Percentiles rank a stretch among this genome's conserved stretches.
Conservation (phyloP, 2,797 vertebrate genomes). For the Gobio occitaniae region DNA sequence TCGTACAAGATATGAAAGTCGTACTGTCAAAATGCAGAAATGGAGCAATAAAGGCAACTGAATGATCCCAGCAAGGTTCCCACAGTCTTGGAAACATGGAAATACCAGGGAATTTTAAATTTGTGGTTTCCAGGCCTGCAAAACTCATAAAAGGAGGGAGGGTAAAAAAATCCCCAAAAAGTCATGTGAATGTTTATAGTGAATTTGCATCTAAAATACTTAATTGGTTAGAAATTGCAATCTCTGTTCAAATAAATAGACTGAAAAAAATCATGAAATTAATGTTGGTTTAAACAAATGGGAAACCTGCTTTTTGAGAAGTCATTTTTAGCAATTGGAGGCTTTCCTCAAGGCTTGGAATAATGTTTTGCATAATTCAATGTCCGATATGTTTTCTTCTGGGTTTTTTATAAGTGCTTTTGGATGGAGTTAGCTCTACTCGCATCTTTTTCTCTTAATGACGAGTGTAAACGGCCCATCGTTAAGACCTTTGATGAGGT, state of each 20-base stretch:
- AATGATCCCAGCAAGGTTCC: neutral
- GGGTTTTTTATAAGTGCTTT: slow-evolving; percentile 5
- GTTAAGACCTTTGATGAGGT: slow-evolving; percentile 86
- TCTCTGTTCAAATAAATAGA: neutral
- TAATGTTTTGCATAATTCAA: neutral
- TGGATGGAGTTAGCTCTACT: slow-evolving; percentile 48
- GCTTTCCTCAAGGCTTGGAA: slow-evolving; percentile 1
- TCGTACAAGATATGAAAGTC: neutral
- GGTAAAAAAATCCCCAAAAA: neutral
- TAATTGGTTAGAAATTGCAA: neutral
- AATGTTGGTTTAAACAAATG: neutral
- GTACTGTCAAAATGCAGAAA: neutral
- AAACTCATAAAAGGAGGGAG: too few relatives aligned
- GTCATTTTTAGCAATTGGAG: neutral
- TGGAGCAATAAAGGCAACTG: neutral
- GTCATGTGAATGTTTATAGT: neutral
- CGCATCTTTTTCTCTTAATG: slow-evolving; percentile 76
- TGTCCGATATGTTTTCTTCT: neutral
- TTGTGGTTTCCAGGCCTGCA: neutral
- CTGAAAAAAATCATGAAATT: neutral
- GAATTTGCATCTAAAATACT: neutral
- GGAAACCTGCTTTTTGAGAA: neutral
- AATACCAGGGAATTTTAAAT: neutral
- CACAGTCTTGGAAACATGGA: neutral
- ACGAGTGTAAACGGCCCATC: slow-evolving; percentile 79